Conservation (phyloP, 2,888 invertebrate genomes). For the Cybosia mesomella region DNA sequence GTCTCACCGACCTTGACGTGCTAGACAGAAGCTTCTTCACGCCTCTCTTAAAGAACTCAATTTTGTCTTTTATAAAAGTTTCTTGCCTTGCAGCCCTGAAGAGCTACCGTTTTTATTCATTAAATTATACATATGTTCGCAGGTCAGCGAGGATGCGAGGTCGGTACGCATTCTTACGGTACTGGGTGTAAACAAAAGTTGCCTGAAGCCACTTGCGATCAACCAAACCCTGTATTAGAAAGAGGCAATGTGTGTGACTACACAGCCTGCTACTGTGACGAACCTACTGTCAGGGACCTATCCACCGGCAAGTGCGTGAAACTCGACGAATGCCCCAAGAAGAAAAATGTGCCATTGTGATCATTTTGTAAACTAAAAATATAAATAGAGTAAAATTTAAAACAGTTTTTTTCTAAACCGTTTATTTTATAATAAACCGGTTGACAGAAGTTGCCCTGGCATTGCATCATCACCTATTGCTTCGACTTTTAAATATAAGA, state of each 20-base stretch:
- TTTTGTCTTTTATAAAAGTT: no score
- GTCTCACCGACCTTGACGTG: no score
- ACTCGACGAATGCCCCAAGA: slow-evolving; percentile 10
- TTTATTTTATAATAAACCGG: no score
- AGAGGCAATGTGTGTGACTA: not conserved
- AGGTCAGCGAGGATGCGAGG: slow-evolving; percentile 55
- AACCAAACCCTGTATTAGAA: slow-evolving; percentile 7
- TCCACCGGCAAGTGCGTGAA: slow-evolving; percentile 10
- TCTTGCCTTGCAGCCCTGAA: not conserved
- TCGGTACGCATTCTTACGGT: slow-evolving; percentile 9
- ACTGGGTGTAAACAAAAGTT: slow-evolving; percentile 3
- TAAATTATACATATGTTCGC: slow-evolving; percentile 4
- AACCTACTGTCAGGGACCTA: slow-evolving; percentile 13
- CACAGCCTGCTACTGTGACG: slow-evolving; percentile 14
- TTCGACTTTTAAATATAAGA: no score
- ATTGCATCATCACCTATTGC: no score
- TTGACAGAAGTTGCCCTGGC: no score
- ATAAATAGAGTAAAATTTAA: not conserved
- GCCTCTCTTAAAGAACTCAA: no score
- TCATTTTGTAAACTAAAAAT: not conserved
- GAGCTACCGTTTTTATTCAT: not conserved
- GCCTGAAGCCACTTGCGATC: slow-evolving; percentile 14
- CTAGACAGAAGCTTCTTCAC: no score
- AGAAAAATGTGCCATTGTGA: not conserved
- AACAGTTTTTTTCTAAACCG: no score